Conservation (phyloP, 2,888 invertebrate genomes). For the Agapetus fuscipes region DNA sequence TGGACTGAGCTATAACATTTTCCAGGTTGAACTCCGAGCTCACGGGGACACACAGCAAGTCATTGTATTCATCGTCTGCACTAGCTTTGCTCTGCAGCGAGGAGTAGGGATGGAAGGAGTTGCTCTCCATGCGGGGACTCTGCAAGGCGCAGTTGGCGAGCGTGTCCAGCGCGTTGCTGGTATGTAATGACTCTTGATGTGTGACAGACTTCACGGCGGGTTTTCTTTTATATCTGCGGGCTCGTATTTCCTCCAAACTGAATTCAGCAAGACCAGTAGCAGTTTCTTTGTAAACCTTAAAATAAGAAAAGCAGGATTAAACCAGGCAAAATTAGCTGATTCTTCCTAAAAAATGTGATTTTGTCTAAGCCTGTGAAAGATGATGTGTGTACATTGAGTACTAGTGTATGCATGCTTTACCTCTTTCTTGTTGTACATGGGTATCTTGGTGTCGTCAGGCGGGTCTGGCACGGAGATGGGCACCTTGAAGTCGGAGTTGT, state of each 20-base stretch:
- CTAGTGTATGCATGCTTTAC: too few species aligned
- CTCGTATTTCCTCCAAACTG: conserved; percentile 69
- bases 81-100: too few species aligned
- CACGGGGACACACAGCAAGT: conserved; percentile 20
- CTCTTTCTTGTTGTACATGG: conserved; percentile 61
- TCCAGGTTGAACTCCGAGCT: conserved; percentile 21
- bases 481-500: conserved; percentile 42
- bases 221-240: conserved; percentile 49
- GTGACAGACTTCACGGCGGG: too few species aligned
- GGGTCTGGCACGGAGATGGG: conserved; percentile 53
- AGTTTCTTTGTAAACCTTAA: conserved; percentile 40
- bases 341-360: too few species aligned
- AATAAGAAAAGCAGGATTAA: conserved; percentile 14
- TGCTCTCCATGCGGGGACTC: conserved; percentile 29
- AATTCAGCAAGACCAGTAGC: conserved; percentile 56
- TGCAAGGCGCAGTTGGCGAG: conserved; percentile 42
- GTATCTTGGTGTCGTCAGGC: conserved; percentile 47
- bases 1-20: conserved; percentile 19
- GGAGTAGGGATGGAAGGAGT: conserved; percentile 20
- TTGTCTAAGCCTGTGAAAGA: too few species aligned
- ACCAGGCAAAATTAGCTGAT: conserved; percentile 2
- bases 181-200: not conserved
- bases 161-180: conserved; percentile 39
- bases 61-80: conserved; percentile 11
- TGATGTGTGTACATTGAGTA: too few species aligned